Percentiles rank a stretch among this genome's conserved stretches.
Evolutionary conservation across 2,113 vertebrate genomes (phyloP).

Genomic region (Phrynocephalus versicolor): DNA sequence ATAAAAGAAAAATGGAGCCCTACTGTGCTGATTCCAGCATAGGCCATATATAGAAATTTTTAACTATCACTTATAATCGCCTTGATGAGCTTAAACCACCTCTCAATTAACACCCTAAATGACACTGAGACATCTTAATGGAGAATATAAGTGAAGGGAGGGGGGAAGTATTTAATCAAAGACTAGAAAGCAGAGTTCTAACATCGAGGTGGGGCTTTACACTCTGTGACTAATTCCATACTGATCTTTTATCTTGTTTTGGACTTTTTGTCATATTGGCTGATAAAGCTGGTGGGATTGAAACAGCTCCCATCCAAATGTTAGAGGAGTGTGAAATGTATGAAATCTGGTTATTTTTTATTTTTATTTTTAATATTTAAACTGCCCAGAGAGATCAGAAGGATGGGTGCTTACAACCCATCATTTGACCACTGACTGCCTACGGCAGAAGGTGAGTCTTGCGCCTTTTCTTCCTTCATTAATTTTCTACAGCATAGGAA

Average conservation of each 20-base stretch:
- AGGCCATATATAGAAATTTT: slow-evolving; percentile 94
- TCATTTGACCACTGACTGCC: too few relatives aligned
- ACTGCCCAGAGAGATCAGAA: too few relatives aligned
- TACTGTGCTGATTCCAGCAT: slow-evolving; percentile 85
- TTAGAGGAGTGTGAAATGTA: background rate
- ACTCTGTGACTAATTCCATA: slow-evolving; percentile 53
- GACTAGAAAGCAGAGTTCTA: slow-evolving; percentile 67
- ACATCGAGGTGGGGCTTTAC: slow-evolving; percentile 43
- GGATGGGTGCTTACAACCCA: too few relatives aligned
- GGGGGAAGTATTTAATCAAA: slow-evolving; percentile 81
- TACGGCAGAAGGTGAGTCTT: too few relatives aligned
- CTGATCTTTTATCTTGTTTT: slow-evolving; percentile 49
- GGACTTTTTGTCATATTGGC: slow-evolving; percentile 32
- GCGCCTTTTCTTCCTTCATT: too few relatives aligned
- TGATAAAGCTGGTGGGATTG: background rate
- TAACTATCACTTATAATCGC: slow-evolving; percentile 95
- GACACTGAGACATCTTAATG: slow-evolving; percentile 90
- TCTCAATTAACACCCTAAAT: slow-evolving; percentile 97
- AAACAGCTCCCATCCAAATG: background rate
- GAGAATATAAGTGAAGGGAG: slow-evolving; percentile 82
- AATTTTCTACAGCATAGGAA: too few relatives aligned
- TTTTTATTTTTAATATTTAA: too few relatives aligned
- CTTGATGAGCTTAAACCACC: slow-evolving; percentile 93
- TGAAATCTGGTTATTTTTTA: too few relatives aligned
- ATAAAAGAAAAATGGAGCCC: slow-evolving; percentile 91